Percentiles rank a stretch among this genome's conserved stretches.
Conservation (phyloP, 2,888 invertebrate species). For the Ophion ellenae region DNA sequence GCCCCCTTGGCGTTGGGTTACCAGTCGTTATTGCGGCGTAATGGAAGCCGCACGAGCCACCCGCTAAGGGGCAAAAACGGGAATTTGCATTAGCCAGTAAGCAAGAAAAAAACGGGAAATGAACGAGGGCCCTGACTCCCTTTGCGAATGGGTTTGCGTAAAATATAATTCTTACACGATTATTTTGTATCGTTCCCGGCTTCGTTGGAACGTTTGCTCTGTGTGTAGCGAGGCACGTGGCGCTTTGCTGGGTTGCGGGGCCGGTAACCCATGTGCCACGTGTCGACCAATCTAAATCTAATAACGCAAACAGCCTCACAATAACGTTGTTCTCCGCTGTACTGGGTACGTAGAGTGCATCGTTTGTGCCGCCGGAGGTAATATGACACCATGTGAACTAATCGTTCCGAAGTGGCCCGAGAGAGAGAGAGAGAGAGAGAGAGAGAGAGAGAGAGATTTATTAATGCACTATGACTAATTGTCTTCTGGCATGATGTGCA, state of each 20-base stretch:
- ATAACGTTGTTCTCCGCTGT: slow-evolving; percentile 71
- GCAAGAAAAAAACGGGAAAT: slow-evolving; percentile 38
- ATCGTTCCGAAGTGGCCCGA: slow-evolving; percentile 80
- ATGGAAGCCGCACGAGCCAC: slow-evolving; percentile 66
- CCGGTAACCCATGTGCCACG: slow-evolving; percentile 72
- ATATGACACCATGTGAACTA: slow-evolving; percentile 83
- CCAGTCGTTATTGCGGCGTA: slow-evolving; percentile 61
- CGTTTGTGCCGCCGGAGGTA: slow-evolving; percentile 75
- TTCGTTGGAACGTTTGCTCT: slow-evolving; percentile 49
- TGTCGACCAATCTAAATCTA: slow-evolving; percentile 82
- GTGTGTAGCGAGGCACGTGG: slow-evolving; percentile 54
- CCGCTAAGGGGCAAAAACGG: slow-evolving; percentile 61
- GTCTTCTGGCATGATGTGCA: no score
- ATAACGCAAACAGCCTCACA: slow-evolving; percentile 82
- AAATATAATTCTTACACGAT: slow-evolving; percentile 67
- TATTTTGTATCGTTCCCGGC: slow-evolving; percentile 69
- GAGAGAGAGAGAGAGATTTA: no score
- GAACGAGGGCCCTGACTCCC: slow-evolving; percentile 29
- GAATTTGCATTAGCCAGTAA: slow-evolving; percentile 65
- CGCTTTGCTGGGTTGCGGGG: slow-evolving; percentile 46
- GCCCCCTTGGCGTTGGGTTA: slow-evolving; percentile 44
- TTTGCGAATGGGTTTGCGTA: slow-evolving; percentile 6
- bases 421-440: no score
- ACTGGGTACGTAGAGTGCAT: slow-evolving; percentile 63
- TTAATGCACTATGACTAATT: not conserved